Percentiles rank a stretch among this genome's conserved stretches.
phyloP scores from a whole-genome alignment of 1,140 invertebrate species.

The silkworm (Bombyx mori) region ASM3026992v2 NC_085107.1:12185501-12186000 shows the following conservation, averaged over 20 bases:
- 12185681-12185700: background rate
- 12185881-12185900: too few relatives aligned
- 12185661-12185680: background rate
- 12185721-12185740: too few relatives aligned
- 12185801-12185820: too few relatives aligned
- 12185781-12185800: too few relatives aligned
- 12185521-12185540: conserved; percentile 36
- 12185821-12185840: too few relatives aligned
- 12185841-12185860: too few relatives aligned
- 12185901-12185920: too few relatives aligned
- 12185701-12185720: too few relatives aligned
- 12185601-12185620: conserved; percentile 18
- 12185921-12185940: conserved; percentile 23
- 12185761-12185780: too few relatives aligned
- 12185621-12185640: conserved; percentile 16
- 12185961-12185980: conserved; percentile 18
- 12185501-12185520: conserved; percentile 48
- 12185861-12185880: too few relatives aligned
- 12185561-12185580: conserved; percentile 36
- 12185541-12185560: conserved; percentile 25
- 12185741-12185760: too few relatives aligned
- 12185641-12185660: conserved; percentile 10
- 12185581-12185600: conserved; percentile 19
- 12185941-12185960: conserved; percentile 22
- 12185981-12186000: conserved; percentile 21